Evolutionary conservation across 92 coral and sea anemone species (phyloP), one percentile per base, ranked within the genome.

Genomic region (Nematostella vectensis): DNA sequence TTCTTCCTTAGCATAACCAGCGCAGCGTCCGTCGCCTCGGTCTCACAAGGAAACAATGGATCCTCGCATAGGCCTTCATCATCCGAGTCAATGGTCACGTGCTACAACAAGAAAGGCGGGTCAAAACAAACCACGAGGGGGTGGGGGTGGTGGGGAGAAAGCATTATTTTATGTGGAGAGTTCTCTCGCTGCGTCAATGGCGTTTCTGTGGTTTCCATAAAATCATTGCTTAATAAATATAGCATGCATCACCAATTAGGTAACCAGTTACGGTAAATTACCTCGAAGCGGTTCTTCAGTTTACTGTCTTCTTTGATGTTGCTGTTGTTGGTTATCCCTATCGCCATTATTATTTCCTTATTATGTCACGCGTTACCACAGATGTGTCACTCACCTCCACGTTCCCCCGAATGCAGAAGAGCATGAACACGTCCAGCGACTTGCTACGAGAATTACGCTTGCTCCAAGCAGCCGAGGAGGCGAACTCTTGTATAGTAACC

Each of bases 1-100:
- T 91, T 91, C 74, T 83, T 83, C 63, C 76, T 91, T 3, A 91
- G 86, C 47, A 91, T 57, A 40, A 91, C 87, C 11, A 91, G 51
- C 19, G 85, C 82, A 21, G 98, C 98, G 16, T 91, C 96, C 4
- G 93, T 78, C 22, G 81, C 82, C n/a, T 91, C 98, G 0, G 87
- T 62, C 20, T 74, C 85, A 17, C 72, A 63, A 16, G 98, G 98
- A 30, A 86, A 86, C 54, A 69, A 47, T 4, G 67, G 79, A 28
- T 74, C 73, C 39, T 74, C 85, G 20, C 54, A 54, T 4, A 25
- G 31, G 20, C 87, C 94, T 47, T 91, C 95, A 40, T 86, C 98
- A 19, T 85, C 95, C 22, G 95, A 91, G 38, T 91, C 91, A 12
- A 91, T 67, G 38, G 62, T 72, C 31, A 66, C 37, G 38, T 67